These are phyloP conservation scores for Gila robusta DNA, from an alignment of 2,797 vertebrate species.

Conservation along the genomic window DNA sequence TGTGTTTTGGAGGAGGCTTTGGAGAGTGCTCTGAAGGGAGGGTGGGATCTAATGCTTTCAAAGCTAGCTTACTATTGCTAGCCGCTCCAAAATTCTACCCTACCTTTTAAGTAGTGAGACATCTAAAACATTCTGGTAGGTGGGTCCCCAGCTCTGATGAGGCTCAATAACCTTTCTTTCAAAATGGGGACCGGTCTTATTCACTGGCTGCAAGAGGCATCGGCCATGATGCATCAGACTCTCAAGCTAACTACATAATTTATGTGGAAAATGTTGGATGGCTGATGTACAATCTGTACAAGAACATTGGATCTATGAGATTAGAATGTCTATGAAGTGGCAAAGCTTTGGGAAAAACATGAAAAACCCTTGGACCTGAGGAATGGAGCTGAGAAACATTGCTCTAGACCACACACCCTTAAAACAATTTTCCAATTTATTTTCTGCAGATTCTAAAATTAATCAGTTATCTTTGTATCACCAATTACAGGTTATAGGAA, in stretches of 20 bases:
- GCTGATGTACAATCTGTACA: constrained; percentile 75
- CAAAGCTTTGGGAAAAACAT: constrained; percentile 77
- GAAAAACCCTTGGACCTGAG: constrained; percentile 62
- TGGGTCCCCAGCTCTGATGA: constrained; percentile 83
- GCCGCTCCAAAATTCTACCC: neutral
- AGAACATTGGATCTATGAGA: constrained; percentile 75
- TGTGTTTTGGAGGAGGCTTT: neutral
- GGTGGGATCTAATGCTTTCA: neutral
- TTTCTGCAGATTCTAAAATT: neutral
- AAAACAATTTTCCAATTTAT: neutral
- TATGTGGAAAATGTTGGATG: constrained; percentile 87
- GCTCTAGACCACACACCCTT: neutral
- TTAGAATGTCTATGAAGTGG: constrained; percentile 74
- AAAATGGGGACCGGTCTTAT: constrained; percentile 80
- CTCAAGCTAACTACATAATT: constrained; percentile 88
- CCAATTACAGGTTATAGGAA: constrained; percentile 81
- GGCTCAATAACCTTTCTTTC: constrained; percentile 78
- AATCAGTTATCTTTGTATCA: neutral
- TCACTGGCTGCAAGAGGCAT: constrained; percentile 72
- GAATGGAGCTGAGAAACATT: neutral
- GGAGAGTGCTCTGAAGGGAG: no score
- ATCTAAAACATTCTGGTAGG: neutral
- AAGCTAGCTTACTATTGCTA: neutral
- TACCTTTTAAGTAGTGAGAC: neutral
- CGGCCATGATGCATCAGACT: constrained; percentile 76